phyloP scores from a whole-genome alignment of 2,888 invertebrate species.

The Eumacrocentrus americanus region DNA sequence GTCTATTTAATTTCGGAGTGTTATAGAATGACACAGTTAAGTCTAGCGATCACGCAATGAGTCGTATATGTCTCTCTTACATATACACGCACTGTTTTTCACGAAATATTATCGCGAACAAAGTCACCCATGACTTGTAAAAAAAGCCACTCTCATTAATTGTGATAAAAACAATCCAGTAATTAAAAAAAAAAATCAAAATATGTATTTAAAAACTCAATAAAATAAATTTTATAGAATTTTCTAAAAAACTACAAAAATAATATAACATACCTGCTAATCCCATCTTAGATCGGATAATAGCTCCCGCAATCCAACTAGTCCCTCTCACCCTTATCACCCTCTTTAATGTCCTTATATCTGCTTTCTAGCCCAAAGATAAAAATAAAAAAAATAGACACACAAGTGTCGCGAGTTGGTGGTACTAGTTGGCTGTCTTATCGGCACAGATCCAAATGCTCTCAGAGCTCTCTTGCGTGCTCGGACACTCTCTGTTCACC shows the following conservation, averaged over 20 bases:
- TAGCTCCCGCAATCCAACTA: neutral
- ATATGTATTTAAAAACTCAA: neutral
- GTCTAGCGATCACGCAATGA: neutral
- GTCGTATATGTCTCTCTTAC: no score
- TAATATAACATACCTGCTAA: constrained; percentile 35
- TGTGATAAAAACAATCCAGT: no score
- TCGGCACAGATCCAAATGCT: constrained; percentile 12
- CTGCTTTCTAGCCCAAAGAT: neutral
- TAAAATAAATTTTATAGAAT: neutral
- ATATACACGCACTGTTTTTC: no score
- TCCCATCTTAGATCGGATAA: constrained; percentile 25
- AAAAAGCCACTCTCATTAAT: no score
- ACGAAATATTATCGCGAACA: no score
- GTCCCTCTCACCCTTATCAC: neutral
- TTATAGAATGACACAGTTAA: neutral
- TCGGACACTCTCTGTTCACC: constrained; percentile 17
- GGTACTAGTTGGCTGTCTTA: constrained; percentile 17
- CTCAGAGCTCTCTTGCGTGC: constrained; percentile 6
- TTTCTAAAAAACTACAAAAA: neutral
- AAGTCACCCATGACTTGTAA: neutral
- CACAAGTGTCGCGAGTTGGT: constrained; percentile 5
- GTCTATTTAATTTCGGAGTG: neutral
- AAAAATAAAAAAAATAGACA: constrained; percentile 6
- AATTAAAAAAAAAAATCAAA: neutral
- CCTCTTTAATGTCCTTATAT: neutral